Evolutionary conservation across 2,797 vertebrate species (phyloP).

Genomic region (Poeciliopsis gracilis): DNA sequence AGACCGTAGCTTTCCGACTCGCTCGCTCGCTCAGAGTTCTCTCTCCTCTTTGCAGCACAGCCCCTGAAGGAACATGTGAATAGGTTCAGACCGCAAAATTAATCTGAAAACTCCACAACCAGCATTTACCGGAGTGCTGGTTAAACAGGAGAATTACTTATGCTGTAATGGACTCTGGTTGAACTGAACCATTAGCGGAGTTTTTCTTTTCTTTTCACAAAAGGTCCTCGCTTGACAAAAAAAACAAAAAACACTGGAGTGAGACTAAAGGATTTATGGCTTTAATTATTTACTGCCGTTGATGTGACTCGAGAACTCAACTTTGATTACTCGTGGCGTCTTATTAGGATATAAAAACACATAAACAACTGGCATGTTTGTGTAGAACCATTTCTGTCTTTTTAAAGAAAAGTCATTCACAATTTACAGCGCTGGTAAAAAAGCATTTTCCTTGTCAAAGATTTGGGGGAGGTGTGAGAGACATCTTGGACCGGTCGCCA

Average conservation of each 20-base stretch:
- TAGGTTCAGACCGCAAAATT: slow-evolving; percentile 65
- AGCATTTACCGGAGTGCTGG: slow-evolving; percentile 49
- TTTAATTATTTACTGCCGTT: not conserved
- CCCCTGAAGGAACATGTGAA: slow-evolving; percentile 65
- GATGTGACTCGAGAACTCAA: not conserved
- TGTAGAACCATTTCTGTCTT: not conserved
- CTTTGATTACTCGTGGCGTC: not conserved
- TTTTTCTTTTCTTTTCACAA: not conserved
- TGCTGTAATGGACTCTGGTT: slow-evolving; percentile 69
- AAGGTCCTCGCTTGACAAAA: slow-evolving; percentile 27
- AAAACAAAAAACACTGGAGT: not conserved
- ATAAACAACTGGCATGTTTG: not conserved
- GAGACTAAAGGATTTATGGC: not conserved
- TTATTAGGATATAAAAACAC: not conserved
- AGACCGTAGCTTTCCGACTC: slow-evolving; percentile 49
- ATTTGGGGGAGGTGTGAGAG: not conserved
- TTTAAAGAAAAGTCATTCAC: not conserved
- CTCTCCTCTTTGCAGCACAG: slow-evolving; percentile 53
- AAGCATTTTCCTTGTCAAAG: not conserved
- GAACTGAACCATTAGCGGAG: slow-evolving; percentile 58
- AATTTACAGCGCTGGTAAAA: not conserved
- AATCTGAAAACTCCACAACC: slow-evolving; percentile 56
- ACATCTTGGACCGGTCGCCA: not conserved
- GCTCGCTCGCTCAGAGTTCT: slow-evolving; percentile 45
- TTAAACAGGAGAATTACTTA: slow-evolving; percentile 59